phyloP scores from a whole-genome alignment of 1,140 invertebrate genomes.

The Rhagoletis pomonella region DNA sequence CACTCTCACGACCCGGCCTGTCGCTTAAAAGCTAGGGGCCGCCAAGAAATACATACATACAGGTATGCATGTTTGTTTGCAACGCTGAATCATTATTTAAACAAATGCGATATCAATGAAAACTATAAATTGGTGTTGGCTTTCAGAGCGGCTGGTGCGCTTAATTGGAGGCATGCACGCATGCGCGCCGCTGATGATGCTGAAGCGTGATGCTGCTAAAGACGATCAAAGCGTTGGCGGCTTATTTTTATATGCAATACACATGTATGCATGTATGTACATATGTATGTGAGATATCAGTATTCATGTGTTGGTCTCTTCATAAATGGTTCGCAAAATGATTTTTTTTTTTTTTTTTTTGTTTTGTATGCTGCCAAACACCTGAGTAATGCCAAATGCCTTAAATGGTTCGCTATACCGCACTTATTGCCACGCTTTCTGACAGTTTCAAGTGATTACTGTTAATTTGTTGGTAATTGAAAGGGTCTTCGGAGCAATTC shows the following conservation, averaged over 20 bases:
- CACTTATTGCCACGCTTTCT: constrained; percentile 13
- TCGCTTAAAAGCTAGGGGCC: not conserved
- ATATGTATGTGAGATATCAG: not conserved
- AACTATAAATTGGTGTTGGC: constrained; percentile 9
- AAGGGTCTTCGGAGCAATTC: constrained; percentile 19
- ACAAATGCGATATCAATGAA: constrained; percentile 38
- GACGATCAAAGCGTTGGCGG: not conserved
- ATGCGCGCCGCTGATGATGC: not conserved
- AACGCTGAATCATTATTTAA: constrained; percentile 23
- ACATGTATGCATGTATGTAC: not conserved
- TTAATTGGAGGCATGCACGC: constrained; percentile 27
- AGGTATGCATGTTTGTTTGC: not conserved
- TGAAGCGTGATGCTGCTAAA: not conserved
- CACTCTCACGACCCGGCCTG: not conserved
- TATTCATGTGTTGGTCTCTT: no score
- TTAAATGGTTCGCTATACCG: not conserved
- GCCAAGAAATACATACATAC: constrained; percentile 3
- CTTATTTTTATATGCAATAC: no score
- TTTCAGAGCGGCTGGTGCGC: not conserved
- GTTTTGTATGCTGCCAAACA: not conserved
- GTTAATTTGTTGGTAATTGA: constrained; percentile 50
- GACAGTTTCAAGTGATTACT: constrained; percentile 46
- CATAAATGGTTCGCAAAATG: not conserved
- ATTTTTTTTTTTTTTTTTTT: no score
- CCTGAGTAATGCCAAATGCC: not conserved